Evolutionary conservation across 1,140 invertebrate species (phyloP).

Genomic region (Patella vulgata): DNA sequence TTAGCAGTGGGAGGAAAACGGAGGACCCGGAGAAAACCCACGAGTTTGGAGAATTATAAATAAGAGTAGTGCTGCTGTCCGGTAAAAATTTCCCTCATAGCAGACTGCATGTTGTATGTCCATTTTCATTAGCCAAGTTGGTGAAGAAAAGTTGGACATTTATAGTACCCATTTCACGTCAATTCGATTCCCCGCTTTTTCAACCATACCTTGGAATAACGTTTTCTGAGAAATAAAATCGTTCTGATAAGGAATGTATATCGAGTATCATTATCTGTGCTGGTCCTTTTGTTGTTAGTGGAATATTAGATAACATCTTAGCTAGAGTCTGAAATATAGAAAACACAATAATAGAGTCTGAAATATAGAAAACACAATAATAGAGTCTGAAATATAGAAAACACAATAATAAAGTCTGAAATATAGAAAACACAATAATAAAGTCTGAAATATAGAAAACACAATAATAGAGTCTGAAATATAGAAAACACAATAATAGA

Average conservation of each 20-base stretch:
- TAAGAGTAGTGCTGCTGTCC: no score
- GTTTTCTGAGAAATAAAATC: constrained; percentile 66
- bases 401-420: neutral
- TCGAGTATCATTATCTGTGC: constrained; percentile 67
- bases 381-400: neutral
- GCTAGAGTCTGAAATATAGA: constrained; percentile 59
- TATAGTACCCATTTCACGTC: neutral
- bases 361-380: constrained; percentile 1
- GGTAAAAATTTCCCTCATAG: no score
- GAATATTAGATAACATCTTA: constrained; percentile 62
- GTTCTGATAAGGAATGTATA: constrained; percentile 67
- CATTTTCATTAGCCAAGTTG: no score
- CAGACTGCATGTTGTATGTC: no score
- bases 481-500: no score
- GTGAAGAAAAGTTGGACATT: neutral
- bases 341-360: neutral
- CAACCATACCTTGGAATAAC: constrained; percentile 66
- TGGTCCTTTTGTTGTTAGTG: constrained; percentile 63
- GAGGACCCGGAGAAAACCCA: no score
- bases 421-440: neutral
- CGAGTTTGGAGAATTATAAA: no score
- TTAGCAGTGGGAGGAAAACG: no score
- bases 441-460: neutral
- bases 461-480: neutral
- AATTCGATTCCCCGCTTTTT: neutral